Percentiles rank a stretch among this genome's conserved stretches.
Evolutionary conservation across 92 coral and sea anemone genomes (phyloP).

Genomic region (Nematostella vectensis): DNA sequence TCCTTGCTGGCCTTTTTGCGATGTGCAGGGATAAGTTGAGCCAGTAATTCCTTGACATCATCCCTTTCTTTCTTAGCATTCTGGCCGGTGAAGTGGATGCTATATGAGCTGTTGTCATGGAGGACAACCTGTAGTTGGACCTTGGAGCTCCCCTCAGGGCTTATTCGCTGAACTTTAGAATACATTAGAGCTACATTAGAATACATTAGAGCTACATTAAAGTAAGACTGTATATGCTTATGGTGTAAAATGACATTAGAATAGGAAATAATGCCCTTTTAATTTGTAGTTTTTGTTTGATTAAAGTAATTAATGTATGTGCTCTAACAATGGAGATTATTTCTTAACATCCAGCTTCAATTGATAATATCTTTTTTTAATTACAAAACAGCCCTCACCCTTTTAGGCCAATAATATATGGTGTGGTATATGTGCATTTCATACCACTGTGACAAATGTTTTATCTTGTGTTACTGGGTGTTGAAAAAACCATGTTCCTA

Average conservation of each 20-base stretch:
- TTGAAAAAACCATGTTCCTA: too few species aligned
- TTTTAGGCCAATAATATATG: too few species aligned
- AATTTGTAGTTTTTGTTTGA: not conserved
- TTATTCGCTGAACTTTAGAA: conserved; percentile 78
- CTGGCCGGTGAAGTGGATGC: conserved; percentile 79
- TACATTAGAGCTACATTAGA: not conserved
- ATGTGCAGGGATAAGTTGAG: conserved; percentile 95
- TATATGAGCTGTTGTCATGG: conserved; percentile 79
- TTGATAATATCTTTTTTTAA: too few species aligned
- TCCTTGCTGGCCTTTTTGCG: conserved; percentile 89
- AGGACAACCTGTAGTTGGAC: conserved; percentile 81
- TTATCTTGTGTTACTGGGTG: too few species aligned
- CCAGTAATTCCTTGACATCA: conserved; percentile 81
- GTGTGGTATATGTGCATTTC: too few species aligned
- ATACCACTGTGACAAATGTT: too few species aligned
- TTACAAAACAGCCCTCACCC: too few species aligned
- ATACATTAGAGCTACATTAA: not conserved
- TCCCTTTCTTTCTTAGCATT: conserved; percentile 77
- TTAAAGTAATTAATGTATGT: too few species aligned
- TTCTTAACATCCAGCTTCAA: too few species aligned
- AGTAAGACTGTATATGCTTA: too few species aligned
- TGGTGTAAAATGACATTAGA: too few species aligned
- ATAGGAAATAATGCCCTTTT: not conserved
- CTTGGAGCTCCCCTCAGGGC: conserved; percentile 94
- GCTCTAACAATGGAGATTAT: too few species aligned